Percentiles rank a stretch among this genome's conserved stretches.
These are phyloP conservation scores for Pempheris klunzingeri DNA, from an alignment of 2,797 vertebrate genomes.

Conservation along the genomic window DNA sequence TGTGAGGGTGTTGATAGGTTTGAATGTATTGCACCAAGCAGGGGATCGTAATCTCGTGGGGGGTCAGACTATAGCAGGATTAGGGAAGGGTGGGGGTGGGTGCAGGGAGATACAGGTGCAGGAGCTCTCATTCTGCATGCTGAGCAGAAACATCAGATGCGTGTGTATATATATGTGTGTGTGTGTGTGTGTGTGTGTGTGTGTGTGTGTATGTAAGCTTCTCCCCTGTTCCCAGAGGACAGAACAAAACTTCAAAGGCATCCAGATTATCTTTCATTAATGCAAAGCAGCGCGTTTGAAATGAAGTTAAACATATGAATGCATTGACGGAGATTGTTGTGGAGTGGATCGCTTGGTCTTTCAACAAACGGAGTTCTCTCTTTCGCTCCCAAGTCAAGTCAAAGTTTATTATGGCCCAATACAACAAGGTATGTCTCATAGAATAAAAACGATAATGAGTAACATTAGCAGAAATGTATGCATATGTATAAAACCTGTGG, in stretches of 20 bases:
- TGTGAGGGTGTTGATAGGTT: conserved; percentile 31
- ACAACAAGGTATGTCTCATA: too few species aligned
- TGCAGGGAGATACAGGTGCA: conserved; percentile 60
- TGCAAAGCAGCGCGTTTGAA: conserved; percentile 76
- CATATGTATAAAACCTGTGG: too few species aligned
- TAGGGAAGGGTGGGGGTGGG: conserved; percentile 26
- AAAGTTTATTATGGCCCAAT: too few species aligned
- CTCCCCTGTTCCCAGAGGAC: conserved; percentile 69
- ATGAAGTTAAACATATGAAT: conserved; percentile 70
- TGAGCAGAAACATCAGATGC: conserved; percentile 66
- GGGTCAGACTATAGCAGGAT: conserved; percentile 69
- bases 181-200: conserved; percentile 13
- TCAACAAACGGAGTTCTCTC: conserved; percentile 40
- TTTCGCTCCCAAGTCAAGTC: conserved; percentile 13
- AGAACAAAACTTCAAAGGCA: conserved; percentile 76
- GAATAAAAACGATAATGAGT: too few species aligned
- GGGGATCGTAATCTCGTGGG: conserved; percentile 59
- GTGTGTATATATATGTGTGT: conserved; percentile 34
- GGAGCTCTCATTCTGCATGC: conserved; percentile 57
- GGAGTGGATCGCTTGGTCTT: conserved; percentile 37
- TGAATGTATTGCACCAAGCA: conserved; percentile 44
- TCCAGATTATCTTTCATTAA: conserved; percentile 78
- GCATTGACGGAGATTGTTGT: conserved; percentile 51
- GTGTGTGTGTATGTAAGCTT: conserved; percentile 34
- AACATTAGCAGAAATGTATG: too few species aligned